phyloP scores from a whole-genome alignment of 1,140 invertebrate genomes.

The Neodiprion lecontei region DNA sequence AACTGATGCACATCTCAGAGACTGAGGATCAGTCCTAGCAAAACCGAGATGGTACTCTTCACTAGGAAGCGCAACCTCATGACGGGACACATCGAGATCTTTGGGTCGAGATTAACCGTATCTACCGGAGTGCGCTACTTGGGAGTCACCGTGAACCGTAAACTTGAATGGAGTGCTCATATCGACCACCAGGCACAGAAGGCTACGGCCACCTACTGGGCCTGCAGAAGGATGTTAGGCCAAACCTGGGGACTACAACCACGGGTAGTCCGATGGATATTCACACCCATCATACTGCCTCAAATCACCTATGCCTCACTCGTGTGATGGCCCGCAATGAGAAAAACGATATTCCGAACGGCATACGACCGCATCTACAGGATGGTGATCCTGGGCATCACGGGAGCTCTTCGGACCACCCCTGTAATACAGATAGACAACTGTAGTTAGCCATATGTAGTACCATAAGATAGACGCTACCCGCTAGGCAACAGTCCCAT shows the following conservation, averaged over 20 bases:
- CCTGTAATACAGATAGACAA: background rate
- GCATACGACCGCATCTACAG: too few relatives aligned
- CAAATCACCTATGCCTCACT: constrained; percentile 8
- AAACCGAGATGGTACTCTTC: too few relatives aligned
- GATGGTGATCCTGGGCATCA: too few relatives aligned
- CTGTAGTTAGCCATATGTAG: background rate
- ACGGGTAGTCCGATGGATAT: constrained; percentile 14
- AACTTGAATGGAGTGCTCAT: constrained; percentile 10
- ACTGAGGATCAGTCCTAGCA: too few relatives aligned
- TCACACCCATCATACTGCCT: constrained; percentile 17
- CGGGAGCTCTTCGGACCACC: too few relatives aligned
- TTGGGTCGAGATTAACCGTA: too few relatives aligned
- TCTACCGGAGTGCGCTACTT: background rate
- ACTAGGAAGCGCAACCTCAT: too few relatives aligned
- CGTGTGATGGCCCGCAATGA: constrained; percentile 11
- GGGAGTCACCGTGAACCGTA: constrained; percentile 13
- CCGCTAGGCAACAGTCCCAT: too few relatives aligned
- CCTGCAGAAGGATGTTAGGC: constrained; percentile 16
- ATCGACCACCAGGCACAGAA: constrained; percentile 4
- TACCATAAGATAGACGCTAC: too few relatives aligned
- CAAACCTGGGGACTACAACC: constrained; percentile 17
- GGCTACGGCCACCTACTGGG: constrained; percentile 13
- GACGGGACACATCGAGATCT: too few relatives aligned
- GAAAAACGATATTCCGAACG: too few relatives aligned
- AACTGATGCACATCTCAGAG: too few relatives aligned